Evolutionary conservation across 2,888 invertebrate species (phyloP).

Genomic region (Calephelis perditalis): DNA sequence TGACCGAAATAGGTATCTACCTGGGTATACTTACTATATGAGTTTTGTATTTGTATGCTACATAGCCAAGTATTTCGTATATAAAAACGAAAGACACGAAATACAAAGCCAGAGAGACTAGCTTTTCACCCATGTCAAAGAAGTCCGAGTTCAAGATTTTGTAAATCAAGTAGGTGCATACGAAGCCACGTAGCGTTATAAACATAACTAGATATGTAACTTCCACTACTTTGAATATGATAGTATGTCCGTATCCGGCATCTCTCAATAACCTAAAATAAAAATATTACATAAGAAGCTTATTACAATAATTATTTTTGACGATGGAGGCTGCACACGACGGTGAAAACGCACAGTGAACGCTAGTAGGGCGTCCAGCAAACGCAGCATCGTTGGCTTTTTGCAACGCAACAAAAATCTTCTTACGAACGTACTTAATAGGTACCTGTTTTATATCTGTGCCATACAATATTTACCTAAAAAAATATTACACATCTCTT

Average conservation of each 20-base stretch:
- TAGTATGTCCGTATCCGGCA: constrained; percentile 63
- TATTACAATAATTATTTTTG: too few species aligned
- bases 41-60: constrained; percentile 53
- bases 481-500: too few species aligned
- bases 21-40: constrained; percentile 48
- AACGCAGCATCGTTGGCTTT: too few species aligned
- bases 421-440: too few species aligned
- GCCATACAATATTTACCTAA: too few species aligned
- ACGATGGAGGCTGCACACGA: too few species aligned
- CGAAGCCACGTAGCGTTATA: constrained; percentile 63
- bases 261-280: constrained; percentile 66
- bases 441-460: too few species aligned
- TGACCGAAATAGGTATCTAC: too few species aligned
- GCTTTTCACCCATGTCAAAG: constrained; percentile 60
- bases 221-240: constrained; percentile 65
- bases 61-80: constrained; percentile 60
- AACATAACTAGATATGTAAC: constrained; percentile 68
- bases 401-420: too few species aligned
- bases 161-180: constrained; percentile 71
- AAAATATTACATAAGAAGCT: constrained; percentile 15
- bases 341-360: too few species aligned
- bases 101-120: constrained; percentile 55
- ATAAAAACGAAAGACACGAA: constrained; percentile 63
- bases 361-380: too few species aligned
- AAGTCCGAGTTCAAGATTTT: constrained; percentile 54